Conservation (phyloP, 2,888 invertebrate species). For the Danaus chrysippus region DNA sequence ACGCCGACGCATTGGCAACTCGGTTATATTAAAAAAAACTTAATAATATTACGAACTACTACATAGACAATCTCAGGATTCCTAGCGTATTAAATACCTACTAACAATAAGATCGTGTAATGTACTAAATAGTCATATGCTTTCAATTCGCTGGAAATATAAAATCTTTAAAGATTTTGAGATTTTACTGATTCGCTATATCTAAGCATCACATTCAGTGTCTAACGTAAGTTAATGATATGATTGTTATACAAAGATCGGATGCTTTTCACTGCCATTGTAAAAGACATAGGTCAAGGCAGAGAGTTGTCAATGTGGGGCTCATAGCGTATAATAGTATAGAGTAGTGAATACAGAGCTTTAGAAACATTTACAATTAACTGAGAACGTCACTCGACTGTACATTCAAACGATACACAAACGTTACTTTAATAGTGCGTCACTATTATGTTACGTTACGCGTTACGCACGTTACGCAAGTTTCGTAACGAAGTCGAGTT, state of each 20-base stretch:
- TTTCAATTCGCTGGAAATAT: conserved; percentile 23
- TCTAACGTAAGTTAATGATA: too few species aligned
- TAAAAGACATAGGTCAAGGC: conserved; percentile 33
- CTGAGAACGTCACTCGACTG: conserved; percentile 24
- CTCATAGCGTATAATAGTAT: conserved; percentile 60
- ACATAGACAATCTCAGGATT: conserved; percentile 49
- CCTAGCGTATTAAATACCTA: too few species aligned
- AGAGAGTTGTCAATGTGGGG: conserved; percentile 61
- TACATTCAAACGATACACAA: not conserved
- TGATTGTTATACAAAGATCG: conserved; percentile 15
- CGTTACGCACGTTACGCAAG: too few species aligned
- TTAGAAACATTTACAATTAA: conserved; percentile 47
- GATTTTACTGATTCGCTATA: too few species aligned
- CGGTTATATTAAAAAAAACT: conserved; percentile 9
- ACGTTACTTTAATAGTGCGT: not conserved
- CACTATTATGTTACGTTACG: not conserved
- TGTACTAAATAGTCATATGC: conserved; percentile 12
- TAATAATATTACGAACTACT: conserved; percentile 27
- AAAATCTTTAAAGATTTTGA: conserved; percentile 16
- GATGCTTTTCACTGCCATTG: conserved; percentile 52
- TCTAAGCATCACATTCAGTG: too few species aligned
- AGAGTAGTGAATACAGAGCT: conserved; percentile 61
- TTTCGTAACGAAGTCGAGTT: conserved; percentile 28
- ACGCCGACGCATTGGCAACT: conserved; percentile 62
- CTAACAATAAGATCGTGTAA: not conserved